Percentiles rank a stretch among this genome's conserved stretches.
These are phyloP conservation scores for Ceryle rudis DNA, from an alignment of 2,797 vertebrate species.

Conservation along the genomic window DNA sequence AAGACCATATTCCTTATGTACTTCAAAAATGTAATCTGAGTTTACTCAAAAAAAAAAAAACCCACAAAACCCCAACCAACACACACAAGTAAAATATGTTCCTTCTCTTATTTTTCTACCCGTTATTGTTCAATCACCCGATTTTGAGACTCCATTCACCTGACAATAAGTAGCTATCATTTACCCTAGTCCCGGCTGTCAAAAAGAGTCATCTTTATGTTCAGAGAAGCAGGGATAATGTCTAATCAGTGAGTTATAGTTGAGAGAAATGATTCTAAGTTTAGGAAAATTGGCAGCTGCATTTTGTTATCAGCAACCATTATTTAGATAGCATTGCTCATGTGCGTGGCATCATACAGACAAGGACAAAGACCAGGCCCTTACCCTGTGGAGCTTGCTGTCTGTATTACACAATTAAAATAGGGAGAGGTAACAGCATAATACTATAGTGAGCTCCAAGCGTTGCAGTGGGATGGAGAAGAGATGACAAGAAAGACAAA, in stretches of 20 bases:
- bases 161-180: conserved; percentile 54
- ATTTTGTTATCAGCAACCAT: conserved; percentile 65
- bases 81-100: neutral
- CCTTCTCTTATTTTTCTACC: conserved; percentile 36
- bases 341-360: neutral
- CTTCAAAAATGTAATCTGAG: conserved; percentile 16
- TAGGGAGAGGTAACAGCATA: neutral
- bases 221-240: conserved; percentile 59
- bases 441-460: neutral
- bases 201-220: conserved; percentile 47
- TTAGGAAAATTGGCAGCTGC: conserved; percentile 66
- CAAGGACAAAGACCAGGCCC: conserved; percentile 41
- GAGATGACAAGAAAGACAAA: conserved; percentile 1
- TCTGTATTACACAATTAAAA: conserved; percentile 38
- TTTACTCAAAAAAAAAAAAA: neutral
- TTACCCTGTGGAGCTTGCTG: conserved; percentile 1
- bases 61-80: neutral
- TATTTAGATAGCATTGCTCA: conserved; percentile 57
- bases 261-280: conserved; percentile 53
- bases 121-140: conserved; percentile 49
- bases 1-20: neutral
- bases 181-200: conserved; percentile 33
- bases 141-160: conserved; percentile 50
- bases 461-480: conserved; percentile 1
- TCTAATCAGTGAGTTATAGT: conserved; percentile 57